These are phyloP conservation scores for Limosa lapponica DNA, from an alignment of 2,797 vertebrate species.

Conservation along the genomic window DNA sequence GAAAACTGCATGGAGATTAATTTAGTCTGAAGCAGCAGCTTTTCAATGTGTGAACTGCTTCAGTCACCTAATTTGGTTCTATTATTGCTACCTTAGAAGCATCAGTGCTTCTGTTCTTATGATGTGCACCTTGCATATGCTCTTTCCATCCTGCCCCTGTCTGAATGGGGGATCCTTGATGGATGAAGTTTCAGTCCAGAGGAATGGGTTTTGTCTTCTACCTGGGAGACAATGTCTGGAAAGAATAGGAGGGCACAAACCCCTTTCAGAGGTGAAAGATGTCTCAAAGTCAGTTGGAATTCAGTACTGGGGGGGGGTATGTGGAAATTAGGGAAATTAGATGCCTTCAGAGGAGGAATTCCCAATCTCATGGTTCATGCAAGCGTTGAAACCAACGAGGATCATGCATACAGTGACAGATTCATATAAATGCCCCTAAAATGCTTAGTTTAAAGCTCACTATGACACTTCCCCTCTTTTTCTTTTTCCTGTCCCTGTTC, in stretches of 20 bases:
- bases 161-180: background rate
- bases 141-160: fast-evolving
- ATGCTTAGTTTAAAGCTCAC: background rate
- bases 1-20: background rate
- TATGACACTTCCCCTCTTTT: background rate
- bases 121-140: background rate
- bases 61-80: background rate
- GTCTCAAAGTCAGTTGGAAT: background rate
- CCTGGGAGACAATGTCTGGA: fast-evolving
- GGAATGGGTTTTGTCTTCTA: background rate
- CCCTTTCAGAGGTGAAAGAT: background rate
- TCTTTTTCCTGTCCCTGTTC: background rate
- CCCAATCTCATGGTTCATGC: fast-evolving
- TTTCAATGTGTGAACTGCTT: background rate
- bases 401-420: fast-evolving
- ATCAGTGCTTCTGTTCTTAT: background rate
- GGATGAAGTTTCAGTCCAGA: background rate
- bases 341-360: background rate
- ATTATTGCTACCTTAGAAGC: background rate
- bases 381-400: fast-evolving
- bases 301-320: fast-evolving
- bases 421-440: background rate
- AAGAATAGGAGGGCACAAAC: background rate
- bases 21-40: background rate
- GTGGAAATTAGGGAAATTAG: background rate